Evolutionary conservation across 1,140 invertebrate species (phyloP), one percentile per base, ranked within the genome.

Genomic region (Maconellicoccus hirsutus): DNA sequence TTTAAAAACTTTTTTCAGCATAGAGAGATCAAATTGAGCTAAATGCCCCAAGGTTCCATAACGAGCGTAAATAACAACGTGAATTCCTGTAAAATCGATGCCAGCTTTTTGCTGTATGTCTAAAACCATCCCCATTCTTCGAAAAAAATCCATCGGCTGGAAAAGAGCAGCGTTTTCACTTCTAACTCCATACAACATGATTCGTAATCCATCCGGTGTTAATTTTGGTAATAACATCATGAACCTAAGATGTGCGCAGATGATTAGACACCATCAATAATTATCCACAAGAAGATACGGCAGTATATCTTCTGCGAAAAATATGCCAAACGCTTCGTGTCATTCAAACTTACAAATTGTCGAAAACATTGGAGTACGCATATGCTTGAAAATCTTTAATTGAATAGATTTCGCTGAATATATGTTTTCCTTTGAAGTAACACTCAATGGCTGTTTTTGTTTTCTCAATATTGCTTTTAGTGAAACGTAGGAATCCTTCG

Each of bases 1-100:
- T 59, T 72, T 72, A 12, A 74, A 72, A 59, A 74, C 70, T 16
- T 61, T 74, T 39, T 69, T 72, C 0, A 74, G 21, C n/a, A 72
- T 59, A 3, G 70, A 39, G 29, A 74, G 70, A 25, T 74, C 73
- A 52, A 72, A 71, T 39, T 71, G 72, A 29, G 69, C 61, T 21
- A 72, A 66, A 19, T 72, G 70, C 7, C 69, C 61, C 12, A 72
- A 22, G 12, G 52, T 66, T 6, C 59, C 3, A 14, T 72, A 14
- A 14, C 38, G 59, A 0, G 70, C 52, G 14, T 72, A 70, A 4
- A 70, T 69, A 7, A 72, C 1, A 16, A 72, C 72, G 19, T 72
- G 70, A 1, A 72, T 66, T 4, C 72, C 72, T 0, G 72, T 71
- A 22, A 72, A 72, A 26, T 72, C 72, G 10, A 72, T 71, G 0